Base-by-base conservation (phyloP, 1,140 invertebrate genomes). In the Drosophila murphyi region DNA sequence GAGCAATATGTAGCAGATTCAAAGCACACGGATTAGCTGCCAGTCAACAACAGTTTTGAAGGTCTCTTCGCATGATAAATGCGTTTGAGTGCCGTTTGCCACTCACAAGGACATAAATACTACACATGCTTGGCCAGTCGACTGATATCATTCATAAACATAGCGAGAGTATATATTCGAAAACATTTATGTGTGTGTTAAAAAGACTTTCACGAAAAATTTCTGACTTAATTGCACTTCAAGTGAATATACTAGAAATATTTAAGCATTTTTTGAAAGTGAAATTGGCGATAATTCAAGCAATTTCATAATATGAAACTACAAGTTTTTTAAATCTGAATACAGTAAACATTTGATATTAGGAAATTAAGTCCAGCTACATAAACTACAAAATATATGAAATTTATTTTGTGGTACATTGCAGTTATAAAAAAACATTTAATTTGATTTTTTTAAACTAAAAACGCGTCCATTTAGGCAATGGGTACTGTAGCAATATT, bases 21-120 rank as follows among this genome's bases (percentile, higher is more conserved):
- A 50, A 54, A 48, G 34, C 61, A 52, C 59, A 52, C 55, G 32
- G 78, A 86, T 83, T 86, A 85, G 81, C 73, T 64, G 51, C 5
- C 77, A 74, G 81, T 85, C 82, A 86, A 47, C 72, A 68, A 4
- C 10, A 43, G 39, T 74, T 64, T 72, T 86, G 78, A 85, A 85
- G 81, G 82, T 72, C 82, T 77, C 65, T 34, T 48, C 32, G n/a
- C 10, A 39, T 72, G 62, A 64, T 67, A 54, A 54, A 72, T 72
- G 64, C 32, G 45, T 12, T 8, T 29, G 54, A 37, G 39, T 50
- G 52, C 31, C n/a, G 29, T 34, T 29, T 59, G 62, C 29, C 56
- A 50, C 31, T 10, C 8, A 34, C 54, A 60, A 72, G 63, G 63
- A 60, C 63, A 52, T 29, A 64, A 48, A 45, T 48, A 48, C 55